Percentiles rank a stretch among this genome's conserved stretches.
Evolutionary conservation across 23 tunicate genomes (phyloP).

Genomic region (Halocynthia roretzi): DNA sequence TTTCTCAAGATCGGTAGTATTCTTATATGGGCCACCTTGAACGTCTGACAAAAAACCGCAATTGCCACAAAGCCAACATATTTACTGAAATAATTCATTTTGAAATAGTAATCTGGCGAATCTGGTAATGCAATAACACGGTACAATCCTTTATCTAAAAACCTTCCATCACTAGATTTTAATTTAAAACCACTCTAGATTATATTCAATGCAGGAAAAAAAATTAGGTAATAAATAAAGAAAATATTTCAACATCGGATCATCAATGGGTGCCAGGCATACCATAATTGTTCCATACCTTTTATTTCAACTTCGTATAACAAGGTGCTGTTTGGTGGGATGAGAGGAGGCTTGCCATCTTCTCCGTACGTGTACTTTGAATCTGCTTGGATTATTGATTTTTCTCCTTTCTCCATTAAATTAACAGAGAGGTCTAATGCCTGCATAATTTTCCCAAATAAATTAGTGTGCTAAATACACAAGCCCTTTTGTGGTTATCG

Average conservation of each 20-base stretch:
- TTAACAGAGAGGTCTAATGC: conserved; percentile 44
- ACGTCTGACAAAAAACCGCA: conserved; percentile 24
- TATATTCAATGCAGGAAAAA: too few relatives aligned
- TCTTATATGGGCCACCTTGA: conserved; percentile 64
- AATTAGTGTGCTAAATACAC: neutral
- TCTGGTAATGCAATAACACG: too few relatives aligned
- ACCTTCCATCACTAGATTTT: too few relatives aligned
- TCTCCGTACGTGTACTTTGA: conserved; percentile 49
- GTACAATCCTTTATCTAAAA: too few relatives aligned
- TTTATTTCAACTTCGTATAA: conserved; percentile 18
- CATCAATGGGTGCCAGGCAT: too few relatives aligned
- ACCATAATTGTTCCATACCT: conserved; percentile 2
- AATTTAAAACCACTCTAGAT: too few relatives aligned
- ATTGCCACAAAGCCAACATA: neutral
- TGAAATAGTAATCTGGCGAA: too few relatives aligned
- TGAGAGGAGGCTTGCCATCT: conserved; percentile 31
- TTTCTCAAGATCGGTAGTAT: conserved; percentile 28
- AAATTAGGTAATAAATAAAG: too few relatives aligned
- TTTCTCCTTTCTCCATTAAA: conserved; percentile 63
- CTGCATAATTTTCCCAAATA: conserved; percentile 6
- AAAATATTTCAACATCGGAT: too few relatives aligned
- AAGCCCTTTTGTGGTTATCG: neutral
- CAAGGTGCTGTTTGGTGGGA: conserved; percentile 39
- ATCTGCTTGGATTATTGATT: conserved; percentile 33
- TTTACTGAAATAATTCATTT: neutral